Evolutionary conservation across 2,113 vertebrate species (phyloP), one percentile per base, ranked within the genome.

Genomic region (Ariopsis seemanni): DNA sequence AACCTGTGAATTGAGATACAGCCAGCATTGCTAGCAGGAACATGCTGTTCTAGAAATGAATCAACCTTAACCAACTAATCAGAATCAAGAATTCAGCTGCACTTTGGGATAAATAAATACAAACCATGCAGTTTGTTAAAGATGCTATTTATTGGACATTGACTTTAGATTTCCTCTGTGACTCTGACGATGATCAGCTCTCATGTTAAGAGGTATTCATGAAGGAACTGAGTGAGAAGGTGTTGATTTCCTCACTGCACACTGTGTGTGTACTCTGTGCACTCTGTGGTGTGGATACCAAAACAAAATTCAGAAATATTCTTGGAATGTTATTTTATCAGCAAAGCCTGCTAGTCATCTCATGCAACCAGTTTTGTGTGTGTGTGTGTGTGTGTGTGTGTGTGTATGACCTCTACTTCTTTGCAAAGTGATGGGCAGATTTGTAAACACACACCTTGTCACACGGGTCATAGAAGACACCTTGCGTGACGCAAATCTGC

Each of bases 301-400:
- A 52, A 0, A 58, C 34, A 5, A 74, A 48, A 20, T 27, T 57
- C 1, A 14, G 17, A 72, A 55, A 82, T 55, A 87, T 75, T n/a
- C 55, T 8, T 58, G 57, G 60, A 86, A 81, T 74, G 67, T 88
- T 89, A 79, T 83, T 72, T 84, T 82, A 48, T 84, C 65, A 67
- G 7, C 4, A 42, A 25, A 75, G 85, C 72, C 48, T 27, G 52
- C 17, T 69, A 72, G 50, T 34, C 60, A 60, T 83, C 74, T 84
- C 17, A 77, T 86, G 80, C 20, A 89, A 89, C 86, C 80, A n/a
- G 84, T 88, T 88, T 14, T 86, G 11, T 30, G 50, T 78, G 63
- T 80, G 71, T 80, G 81, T 53, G 52, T 86, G 77, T 74, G 60
- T 79, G 34, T 82, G 67, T n/a, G n/a, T 65, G 60, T 80, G 74